Evolutionary conservation across 2,113 vertebrate species (phyloP), one percentile per base, ranked within the genome.

Genomic region (Charina bottae): DNA sequence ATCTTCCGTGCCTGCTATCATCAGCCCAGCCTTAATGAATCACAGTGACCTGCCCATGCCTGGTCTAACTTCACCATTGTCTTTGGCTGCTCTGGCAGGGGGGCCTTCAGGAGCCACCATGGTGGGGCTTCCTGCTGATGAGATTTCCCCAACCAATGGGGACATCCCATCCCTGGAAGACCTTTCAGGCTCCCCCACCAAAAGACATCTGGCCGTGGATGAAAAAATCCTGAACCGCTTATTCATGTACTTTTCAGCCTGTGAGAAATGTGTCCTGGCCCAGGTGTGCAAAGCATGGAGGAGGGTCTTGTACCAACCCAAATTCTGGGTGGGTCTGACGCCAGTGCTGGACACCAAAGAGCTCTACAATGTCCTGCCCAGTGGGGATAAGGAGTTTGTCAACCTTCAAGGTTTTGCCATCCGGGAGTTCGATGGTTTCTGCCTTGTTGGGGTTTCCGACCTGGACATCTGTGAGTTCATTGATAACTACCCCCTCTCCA

Each of bases 401-500:
- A 99, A 98, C 95, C 98, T 99, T 91, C 99, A 99, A 97, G 99
- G 99, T 90, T 99, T 99, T 0, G 99, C 99, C 0, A 95, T 99
- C 33, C 98, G 99, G 0, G 99, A 99, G 78, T 99, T 99, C 85
- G 99, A 99, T 13, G 97, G 98, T 12, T 99, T 99, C 97, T 99
- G 99, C 96, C 96, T 99, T 33, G 99, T 99, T n/a, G 99, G 99
- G 0, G 99, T 99, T 95, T 99, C 99, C 0, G 99, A 99, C 97
- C 97, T 99, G 97, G 99, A 99, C 98, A 99, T 99, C 98, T 99
- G 99, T 93, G 99, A 99, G 96, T 99, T 99, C 97, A 99, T 99
- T 93, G 99, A 99, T 96, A 99, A 99, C 98, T 99, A 99, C 28
- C 98, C 99, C 0, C 98, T 99, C 94, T 99, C 99, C 95, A 99